Conservation (phyloP, 2,797 vertebrate species). For the Bradypus variegatus region DNA sequence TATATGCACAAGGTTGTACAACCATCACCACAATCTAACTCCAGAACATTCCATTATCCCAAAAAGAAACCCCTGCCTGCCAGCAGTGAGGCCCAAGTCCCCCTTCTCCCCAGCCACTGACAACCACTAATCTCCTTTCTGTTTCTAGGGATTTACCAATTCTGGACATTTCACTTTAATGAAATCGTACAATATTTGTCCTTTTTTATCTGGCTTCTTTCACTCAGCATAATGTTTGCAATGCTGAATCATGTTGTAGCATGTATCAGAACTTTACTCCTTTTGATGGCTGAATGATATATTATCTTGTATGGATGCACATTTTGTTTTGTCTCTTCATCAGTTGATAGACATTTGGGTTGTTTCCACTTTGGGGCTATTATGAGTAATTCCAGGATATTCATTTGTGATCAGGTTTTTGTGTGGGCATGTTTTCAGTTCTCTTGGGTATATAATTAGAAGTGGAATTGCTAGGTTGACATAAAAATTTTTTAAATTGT, state of each 20-base stretch:
- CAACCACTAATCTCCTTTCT: neutral
- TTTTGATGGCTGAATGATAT: neutral
- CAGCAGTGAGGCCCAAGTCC: no score
- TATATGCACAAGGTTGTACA: neutral
- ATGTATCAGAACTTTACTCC: neutral
- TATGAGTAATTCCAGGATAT: neutral
- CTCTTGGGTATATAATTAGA: neutral
- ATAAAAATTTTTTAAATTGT: no score
- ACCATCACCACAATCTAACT: no score
- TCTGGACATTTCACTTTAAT: neutral
- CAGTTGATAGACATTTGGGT: neutral
- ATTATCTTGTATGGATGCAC: neutral
- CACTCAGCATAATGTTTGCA: neutral
- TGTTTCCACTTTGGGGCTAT: neutral
- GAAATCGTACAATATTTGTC: neutral
- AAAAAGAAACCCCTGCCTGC: no score
- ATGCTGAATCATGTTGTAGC: neutral
- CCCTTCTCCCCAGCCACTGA: neutral
- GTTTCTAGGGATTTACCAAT: neutral
- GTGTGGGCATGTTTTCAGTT: neutral
- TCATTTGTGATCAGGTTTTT: neutral
- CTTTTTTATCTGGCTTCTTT: neutral
- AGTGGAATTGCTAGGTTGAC: neutral
- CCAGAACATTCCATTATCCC: no score
- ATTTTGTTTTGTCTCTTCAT: neutral